These are phyloP conservation scores for Anguilla megastoma DNA, from an alignment of 2,797 vertebrate species.

Conservation along the genomic window DNA sequence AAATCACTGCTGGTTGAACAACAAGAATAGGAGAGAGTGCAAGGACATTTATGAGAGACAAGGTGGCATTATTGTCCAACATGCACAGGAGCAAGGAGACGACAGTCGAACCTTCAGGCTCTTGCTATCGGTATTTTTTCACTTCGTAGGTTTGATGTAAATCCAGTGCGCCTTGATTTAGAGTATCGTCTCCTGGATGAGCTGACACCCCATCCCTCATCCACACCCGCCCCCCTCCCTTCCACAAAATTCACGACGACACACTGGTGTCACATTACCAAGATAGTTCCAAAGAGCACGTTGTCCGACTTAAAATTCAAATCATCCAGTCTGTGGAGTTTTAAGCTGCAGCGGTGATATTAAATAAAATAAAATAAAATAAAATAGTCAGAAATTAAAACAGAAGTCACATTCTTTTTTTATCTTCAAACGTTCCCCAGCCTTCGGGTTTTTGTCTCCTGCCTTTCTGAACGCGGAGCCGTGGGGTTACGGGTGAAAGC, in stretches of 20 bases:
- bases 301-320: not conserved
- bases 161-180: not conserved
- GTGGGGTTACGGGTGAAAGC: not conserved
- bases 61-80: not conserved
- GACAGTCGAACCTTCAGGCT: not conserved
- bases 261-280: not conserved
- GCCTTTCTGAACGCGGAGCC: not conserved
- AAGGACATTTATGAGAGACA: not conserved
- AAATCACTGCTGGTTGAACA: conserved; percentile 29
- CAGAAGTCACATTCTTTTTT: not conserved
- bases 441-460: not conserved
- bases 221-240: not conserved
- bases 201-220: not conserved
- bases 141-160: not conserved
- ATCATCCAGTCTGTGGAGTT: not conserved
- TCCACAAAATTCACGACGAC: conserved; percentile 8
- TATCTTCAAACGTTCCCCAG: not conserved
- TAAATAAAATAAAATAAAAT: conserved; percentile 47
- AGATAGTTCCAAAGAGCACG: not conserved
- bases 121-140: not conserved
- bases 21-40: conserved; percentile 9
- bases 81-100: conserved; percentile 5
- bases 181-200: not conserved
- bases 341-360: conserved; percentile 10
- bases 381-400: not conserved